Percentiles rank a stretch among this genome's conserved stretches.
Conservation (phyloP, 2,113 vertebrate species). For the Riparia riparia region DNA sequence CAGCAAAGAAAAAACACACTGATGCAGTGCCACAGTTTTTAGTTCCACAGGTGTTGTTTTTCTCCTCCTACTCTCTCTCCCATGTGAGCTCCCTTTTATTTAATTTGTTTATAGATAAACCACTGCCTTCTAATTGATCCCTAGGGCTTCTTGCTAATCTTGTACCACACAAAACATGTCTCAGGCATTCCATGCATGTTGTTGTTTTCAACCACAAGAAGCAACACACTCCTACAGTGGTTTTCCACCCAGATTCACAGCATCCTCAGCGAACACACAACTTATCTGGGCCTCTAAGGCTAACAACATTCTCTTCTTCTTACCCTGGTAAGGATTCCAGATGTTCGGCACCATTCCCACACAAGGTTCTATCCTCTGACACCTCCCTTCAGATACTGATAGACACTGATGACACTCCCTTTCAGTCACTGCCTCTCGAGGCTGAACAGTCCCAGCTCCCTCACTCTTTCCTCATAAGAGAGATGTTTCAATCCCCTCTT, state of each 20-base stretch:
- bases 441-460: background rate
- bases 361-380: background rate
- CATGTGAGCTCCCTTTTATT: background rate
- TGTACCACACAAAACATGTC: background rate
- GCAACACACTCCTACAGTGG: accelerated
- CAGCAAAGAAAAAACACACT: accelerated
- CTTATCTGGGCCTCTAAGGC: background rate
- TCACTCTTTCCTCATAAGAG: background rate
- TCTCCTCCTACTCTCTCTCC: background rate
- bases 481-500: no score
- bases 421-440: accelerated
- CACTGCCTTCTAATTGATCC: background rate
- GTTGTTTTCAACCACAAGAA: background rate
- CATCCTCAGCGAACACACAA: background rate
- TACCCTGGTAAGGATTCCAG: background rate
- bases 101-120: background rate
- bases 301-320: background rate
- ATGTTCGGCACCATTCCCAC: background rate
- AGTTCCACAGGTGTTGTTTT: background rate
- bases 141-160: background rate
- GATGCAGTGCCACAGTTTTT: background rate
- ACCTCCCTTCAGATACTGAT: background rate
- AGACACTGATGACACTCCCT: background rate
- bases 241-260: background rate
- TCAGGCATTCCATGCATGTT: background rate